A percentile compares a stretch with the other conserved stretches of the same genome.
These are phyloP conservation scores for Polyommatus iphigenia DNA, from an alignment of 2,888 invertebrate genomes.

Conservation along the genomic window DNA sequence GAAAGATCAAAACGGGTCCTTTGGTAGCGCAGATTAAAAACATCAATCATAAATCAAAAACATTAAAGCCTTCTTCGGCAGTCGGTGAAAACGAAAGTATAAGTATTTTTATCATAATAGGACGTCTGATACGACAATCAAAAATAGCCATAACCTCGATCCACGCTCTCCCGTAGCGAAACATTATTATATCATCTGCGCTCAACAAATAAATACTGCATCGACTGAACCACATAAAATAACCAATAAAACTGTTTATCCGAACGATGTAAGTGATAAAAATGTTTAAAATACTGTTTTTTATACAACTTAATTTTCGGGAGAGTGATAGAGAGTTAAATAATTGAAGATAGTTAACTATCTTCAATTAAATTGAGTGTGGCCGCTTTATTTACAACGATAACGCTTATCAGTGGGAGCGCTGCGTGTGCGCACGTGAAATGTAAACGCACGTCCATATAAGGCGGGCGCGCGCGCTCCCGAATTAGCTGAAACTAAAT, in stretches of 20 bases:
- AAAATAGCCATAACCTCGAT: constrained; percentile 7
- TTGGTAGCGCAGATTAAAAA: neutral
- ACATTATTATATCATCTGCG: neutral
- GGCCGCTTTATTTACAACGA: neutral
- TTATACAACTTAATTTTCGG: neutral
- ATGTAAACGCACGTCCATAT: constrained; percentile 39
- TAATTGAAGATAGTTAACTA: neutral
- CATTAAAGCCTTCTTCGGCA: neutral
- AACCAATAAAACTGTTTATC: neutral
- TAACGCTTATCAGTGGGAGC: neutral
- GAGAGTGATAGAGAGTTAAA: neutral
- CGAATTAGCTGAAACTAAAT: constrained; percentile 64
- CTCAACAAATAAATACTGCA: neutral
- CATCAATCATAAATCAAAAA: neutral
- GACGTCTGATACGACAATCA: neutral
- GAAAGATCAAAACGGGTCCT: too few relatives aligned
- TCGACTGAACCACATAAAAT: neutral
- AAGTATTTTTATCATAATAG: neutral
- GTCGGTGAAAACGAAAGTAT: neutral
- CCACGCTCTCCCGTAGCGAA: neutral
- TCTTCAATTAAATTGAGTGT: neutral
- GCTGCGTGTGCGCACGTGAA: constrained; percentile 29
- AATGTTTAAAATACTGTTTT: neutral
- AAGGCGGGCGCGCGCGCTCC: constrained; percentile 39
- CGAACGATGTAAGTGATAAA: neutral